Evolutionary conservation across 2,113 vertebrate species (phyloP), one percentile per base, ranked within the genome.

Genomic region (Lipotes vexillifer): DNA sequence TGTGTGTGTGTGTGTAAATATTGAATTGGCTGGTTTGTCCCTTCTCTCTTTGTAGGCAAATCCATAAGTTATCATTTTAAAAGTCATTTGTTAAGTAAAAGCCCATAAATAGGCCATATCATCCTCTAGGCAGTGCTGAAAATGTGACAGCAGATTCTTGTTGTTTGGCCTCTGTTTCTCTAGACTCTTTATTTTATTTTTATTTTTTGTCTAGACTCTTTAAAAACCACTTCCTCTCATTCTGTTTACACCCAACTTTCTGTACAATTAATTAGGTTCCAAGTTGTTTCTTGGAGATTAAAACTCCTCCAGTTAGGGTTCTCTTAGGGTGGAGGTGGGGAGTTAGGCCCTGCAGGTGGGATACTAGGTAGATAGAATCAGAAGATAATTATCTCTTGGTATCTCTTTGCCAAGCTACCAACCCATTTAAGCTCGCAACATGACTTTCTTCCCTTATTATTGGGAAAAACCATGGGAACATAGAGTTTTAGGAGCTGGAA

Each of bases 1-100:
- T 66, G 49, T 55, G 2, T 38, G 18, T 66, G 11, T 80, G 18
- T 72, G 13, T 86, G 7, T 77, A 84, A 87, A 69, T 59, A 49
- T 71, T 88, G 52, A 89, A 49, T 80, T 90, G 29, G 44, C 31
- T 94, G 31, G 2, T 33, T 96, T 31, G n/a, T 55, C 6, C 23
- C 25, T 93, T 90, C 52, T 84, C 2, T 97, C 33, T 88, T 75
- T 38, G 29, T 20, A 87, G 29, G 61, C 14, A 96, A 95, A 94
- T 55, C 18, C 36, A 78, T 13, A 85, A 27, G 23, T 91, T 91
- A 83, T 17, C 83, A 90, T 66, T 93, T 75, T 49, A 69, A 94
- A 87, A 25, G 36, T 46, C 75, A 36, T 93, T 41, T 81, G 44
- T 93, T 86, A 85, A 90, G 29, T 41, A 44, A 15, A 90, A 81